These are phyloP conservation scores for Drosophila cardini DNA, from an alignment of 1,140 invertebrate genomes.

Conservation along the genomic window DNA sequence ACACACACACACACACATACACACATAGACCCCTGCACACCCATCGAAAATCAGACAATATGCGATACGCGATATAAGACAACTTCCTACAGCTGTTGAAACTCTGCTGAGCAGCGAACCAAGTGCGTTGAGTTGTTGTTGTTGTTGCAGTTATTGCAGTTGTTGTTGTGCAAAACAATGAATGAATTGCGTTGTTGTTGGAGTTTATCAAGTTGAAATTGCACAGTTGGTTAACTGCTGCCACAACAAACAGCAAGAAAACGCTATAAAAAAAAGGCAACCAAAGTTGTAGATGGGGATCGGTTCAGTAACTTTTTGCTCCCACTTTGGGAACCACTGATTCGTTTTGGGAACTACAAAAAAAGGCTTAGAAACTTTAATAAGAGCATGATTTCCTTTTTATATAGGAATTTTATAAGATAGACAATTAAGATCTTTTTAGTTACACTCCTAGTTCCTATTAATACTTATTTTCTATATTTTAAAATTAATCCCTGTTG, in stretches of 20 bases:
- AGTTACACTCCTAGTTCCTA: too few relatives aligned
- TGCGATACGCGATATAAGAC: constrained; percentile 34
- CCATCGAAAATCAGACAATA: constrained; percentile 28
- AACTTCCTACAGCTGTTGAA: constrained; percentile 71
- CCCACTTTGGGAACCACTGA: constrained; percentile 2
- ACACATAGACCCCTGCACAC: background rate
- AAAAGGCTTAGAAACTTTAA: background rate
- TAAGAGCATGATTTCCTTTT: background rate
- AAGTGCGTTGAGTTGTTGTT: constrained; percentile 53
- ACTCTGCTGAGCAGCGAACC: constrained; percentile 44
- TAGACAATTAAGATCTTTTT: background rate
- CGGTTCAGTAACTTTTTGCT: constrained; percentile 1
- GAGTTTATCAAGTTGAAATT: constrained; percentile 59
- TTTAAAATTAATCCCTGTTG: too few relatives aligned
- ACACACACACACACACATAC: constrained; percentile 13
- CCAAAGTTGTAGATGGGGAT: constrained; percentile 13
- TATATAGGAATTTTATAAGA: background rate
- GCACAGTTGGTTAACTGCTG: constrained; percentile 68
- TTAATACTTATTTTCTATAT: too few relatives aligned
- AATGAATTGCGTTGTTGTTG: constrained; percentile 57
- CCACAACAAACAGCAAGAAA: constrained; percentile 30
- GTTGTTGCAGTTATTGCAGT: constrained; percentile 19
- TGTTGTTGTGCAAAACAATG: constrained; percentile 58
- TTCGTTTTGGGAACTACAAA: background rate
- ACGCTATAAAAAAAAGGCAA: constrained; percentile 14